Conservation (phyloP, 53 echinoderm and acorn worm species). For the Paelopatides confundens region DNA sequence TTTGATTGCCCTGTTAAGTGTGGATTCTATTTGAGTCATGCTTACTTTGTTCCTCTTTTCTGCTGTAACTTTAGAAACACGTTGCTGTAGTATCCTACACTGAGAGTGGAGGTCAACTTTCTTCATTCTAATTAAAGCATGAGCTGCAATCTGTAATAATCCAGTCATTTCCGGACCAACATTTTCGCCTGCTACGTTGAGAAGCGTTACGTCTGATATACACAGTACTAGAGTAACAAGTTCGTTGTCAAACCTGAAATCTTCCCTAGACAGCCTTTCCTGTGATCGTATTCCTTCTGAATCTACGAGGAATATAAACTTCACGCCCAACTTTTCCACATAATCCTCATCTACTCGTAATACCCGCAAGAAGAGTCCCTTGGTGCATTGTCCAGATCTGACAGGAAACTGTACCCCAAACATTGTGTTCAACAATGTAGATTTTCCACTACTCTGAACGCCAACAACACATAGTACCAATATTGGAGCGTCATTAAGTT, state of each 20-base stretch:
- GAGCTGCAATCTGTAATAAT: slow-evolving; percentile 22
- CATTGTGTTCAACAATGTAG: slow-evolving; percentile 65
- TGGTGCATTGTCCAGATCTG: slow-evolving; percentile 49
- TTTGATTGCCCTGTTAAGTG: not conserved
- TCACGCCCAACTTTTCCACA: not conserved
- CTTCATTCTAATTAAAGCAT: slow-evolving; percentile 26
- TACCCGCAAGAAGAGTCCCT: slow-evolving; percentile 46
- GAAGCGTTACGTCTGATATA: not conserved
- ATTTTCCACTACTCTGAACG: slow-evolving; percentile 66
- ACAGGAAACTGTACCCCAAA: slow-evolving; percentile 56
- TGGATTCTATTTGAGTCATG: not conserved
- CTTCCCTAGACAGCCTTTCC: not conserved
- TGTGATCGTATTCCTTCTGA: slow-evolving; percentile 16
- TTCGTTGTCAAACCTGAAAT: slow-evolving; percentile 7
- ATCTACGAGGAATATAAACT: slow-evolving; percentile 5
- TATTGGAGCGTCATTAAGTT: not conserved
- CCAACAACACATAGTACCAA: not conserved
- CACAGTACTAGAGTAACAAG: not conserved
- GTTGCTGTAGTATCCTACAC: slow-evolving; percentile 16
- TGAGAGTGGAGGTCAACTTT: not conserved
- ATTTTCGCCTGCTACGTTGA: not conserved
- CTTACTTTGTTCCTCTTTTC: not conserved
- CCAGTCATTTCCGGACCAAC: slow-evolving; percentile 19
- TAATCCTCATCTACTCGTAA: slow-evolving; percentile 24
- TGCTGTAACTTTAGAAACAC: not conserved